Evolutionary conservation across 2,113 vertebrate species (phyloP).

Genomic region (Phrynocephalus versicolor): DNA sequence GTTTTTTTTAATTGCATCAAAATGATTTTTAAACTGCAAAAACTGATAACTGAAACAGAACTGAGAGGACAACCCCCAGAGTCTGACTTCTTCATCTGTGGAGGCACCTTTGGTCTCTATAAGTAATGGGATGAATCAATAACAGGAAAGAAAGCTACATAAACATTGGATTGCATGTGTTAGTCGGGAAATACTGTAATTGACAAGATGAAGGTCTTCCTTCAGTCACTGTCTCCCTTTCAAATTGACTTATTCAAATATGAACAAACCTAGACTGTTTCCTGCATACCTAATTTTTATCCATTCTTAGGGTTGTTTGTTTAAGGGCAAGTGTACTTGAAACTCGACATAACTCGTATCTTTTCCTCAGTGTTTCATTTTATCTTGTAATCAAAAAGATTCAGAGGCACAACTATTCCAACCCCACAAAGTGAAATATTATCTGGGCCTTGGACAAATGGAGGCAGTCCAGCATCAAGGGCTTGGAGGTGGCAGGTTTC

Average conservation of each 20-base stretch:
- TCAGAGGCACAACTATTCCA: too few species aligned
- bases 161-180: not conserved
- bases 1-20: too few species aligned
- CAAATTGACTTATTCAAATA: not conserved
- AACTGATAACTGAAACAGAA: not conserved
- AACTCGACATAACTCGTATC: too few species aligned
- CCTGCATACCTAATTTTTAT: not conserved
- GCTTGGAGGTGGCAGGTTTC: too few species aligned
- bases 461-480: too few species aligned
- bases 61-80: not conserved
- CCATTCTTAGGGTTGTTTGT: not conserved
- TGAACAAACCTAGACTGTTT: too few species aligned
- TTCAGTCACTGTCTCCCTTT: not conserved
- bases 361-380: too few species aligned
- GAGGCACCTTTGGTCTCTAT: not conserved
- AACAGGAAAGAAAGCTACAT: not conserved
- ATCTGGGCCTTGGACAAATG: too few species aligned
- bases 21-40: too few species aligned
- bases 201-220: fast-evolving
- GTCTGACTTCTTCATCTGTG: not conserved
- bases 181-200: not conserved
- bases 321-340: too few species aligned
- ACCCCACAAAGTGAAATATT: too few species aligned
- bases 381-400: too few species aligned
- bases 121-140: fast-evolving